A percentile compares a stretch with the other conserved stretches of the same genome.
Evolutionary conservation across 2,113 vertebrate species (phyloP).

Genomic region (Dryoscopus gambensis): DNA sequence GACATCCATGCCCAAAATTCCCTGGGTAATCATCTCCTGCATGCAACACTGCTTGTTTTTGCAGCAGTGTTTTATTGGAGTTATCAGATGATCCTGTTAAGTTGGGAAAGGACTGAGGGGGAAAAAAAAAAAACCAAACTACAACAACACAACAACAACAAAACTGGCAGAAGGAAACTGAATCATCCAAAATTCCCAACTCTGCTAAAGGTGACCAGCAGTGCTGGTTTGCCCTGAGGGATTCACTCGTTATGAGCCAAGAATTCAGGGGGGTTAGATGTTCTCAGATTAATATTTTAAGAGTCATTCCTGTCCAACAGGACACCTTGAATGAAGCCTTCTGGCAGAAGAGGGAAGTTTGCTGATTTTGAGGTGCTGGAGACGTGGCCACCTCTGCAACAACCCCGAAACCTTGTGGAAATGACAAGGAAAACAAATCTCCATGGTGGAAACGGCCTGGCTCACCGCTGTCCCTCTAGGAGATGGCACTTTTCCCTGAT

Average conservation of each 20-base stretch:
- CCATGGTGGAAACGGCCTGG: accelerated
- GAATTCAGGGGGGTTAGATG: background rate
- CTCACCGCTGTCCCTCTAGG: accelerated
- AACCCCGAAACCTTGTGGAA: background rate
- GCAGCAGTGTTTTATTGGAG: background rate
- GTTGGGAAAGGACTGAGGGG: background rate
- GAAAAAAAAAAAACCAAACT: no score
- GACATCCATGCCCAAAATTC: background rate
- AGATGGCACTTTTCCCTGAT: background rate
- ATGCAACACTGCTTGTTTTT: background rate
- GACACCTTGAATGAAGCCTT: background rate
- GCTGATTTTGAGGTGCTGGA: background rate
- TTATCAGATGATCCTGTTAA: background rate
- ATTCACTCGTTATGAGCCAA: background rate
- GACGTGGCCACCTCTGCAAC: background rate
- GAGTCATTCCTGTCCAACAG: background rate
- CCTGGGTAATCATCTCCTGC: background rate
- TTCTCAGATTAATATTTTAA: background rate
- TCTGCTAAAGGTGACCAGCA: conserved; percentile 21
- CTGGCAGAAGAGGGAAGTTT: background rate
- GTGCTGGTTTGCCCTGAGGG: background rate
- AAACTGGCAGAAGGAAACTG: background rate
- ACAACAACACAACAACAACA: background rate
- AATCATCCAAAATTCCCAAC: background rate
- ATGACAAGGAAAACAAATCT: background rate